Conservation (phyloP, 1,140 invertebrate species). For the Euglossa dilemma region DNA sequence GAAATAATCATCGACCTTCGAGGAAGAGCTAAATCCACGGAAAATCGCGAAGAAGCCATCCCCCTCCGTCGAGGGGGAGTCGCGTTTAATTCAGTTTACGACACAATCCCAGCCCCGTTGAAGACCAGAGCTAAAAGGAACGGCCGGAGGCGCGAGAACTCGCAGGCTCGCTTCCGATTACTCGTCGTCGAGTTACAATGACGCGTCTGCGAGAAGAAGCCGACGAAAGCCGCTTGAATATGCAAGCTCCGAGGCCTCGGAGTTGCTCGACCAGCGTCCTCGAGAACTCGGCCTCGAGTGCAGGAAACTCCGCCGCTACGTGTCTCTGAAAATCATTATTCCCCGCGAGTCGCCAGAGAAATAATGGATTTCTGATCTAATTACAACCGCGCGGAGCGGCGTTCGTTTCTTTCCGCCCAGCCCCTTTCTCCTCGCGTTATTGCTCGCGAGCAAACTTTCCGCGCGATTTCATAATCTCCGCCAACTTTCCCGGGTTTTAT, state of each 20-base stretch:
- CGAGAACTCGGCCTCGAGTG: neutral
- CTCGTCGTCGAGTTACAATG: neutral
- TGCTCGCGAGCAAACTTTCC: neutral
- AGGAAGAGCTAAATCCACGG: no score
- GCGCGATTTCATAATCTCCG: neutral
- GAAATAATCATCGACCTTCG: neutral
- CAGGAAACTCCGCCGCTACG: neutral
- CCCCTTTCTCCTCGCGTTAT: neutral
- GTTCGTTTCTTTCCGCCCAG: neutral
- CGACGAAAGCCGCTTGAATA: slow-evolving; percentile 1
- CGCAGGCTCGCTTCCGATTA: neutral
- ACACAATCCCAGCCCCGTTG: neutral
- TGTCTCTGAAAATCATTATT: neutral
- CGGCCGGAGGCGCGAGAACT: neutral
- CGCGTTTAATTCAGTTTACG: neutral
- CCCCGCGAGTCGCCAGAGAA: neutral
- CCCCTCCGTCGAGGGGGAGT: neutral
- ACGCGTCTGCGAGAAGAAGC: no score
- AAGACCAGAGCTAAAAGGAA: neutral
- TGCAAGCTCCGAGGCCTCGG: neutral
- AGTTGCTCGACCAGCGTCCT: neutral
- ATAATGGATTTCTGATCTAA: slow-evolving; percentile 45
- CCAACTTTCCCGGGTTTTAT: neutral
- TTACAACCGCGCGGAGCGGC: neutral
- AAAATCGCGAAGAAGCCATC: neutral